Conservation (phyloP, 2,797 vertebrate genomes). For the Melanotaenia nigrans region DNA sequence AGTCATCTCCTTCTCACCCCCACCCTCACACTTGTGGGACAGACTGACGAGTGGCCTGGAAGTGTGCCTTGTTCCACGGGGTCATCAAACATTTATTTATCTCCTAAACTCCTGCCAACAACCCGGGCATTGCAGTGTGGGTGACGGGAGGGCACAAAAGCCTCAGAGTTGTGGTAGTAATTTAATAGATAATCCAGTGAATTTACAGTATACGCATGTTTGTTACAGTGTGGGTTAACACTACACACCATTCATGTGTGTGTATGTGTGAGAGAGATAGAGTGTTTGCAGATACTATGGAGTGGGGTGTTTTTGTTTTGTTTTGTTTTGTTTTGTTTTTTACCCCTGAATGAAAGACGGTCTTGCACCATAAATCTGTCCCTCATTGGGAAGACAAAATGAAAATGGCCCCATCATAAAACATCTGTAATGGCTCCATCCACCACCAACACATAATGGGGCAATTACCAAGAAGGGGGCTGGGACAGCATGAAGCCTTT, state of each 20-base stretch:
- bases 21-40: constrained; percentile 15
- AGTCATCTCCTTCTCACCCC: constrained; percentile 17
- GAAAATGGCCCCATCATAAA: constrained; percentile 86
- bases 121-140: constrained; percentile 26
- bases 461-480: constrained; percentile 82
- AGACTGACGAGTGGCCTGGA: constrained; percentile 59
- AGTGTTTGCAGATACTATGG: constrained; percentile 39
- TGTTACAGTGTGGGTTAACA: not conserved
- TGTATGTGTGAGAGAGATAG: not conserved
- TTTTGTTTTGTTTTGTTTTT: constrained; percentile 40
- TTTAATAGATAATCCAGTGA: constrained; percentile 40
- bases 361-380: constrained; percentile 83
- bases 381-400: constrained; percentile 85
- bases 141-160: constrained; percentile 22
- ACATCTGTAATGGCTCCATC: constrained; percentile 88
- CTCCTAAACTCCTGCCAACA: constrained; percentile 58
- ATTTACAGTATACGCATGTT: constrained; percentile 19
- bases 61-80: constrained; percentile 58
- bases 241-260: not conserved
- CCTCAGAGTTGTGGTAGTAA: constrained; percentile 31
- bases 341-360: constrained; percentile 77
- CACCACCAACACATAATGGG: constrained; percentile 85
- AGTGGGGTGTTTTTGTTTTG: not conserved
- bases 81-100: constrained; percentile 72
- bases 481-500: constrained; percentile 74